Evolutionary conservation across 2,113 vertebrate species (phyloP).

Genomic region (Cephalopholis sonnerati): DNA sequence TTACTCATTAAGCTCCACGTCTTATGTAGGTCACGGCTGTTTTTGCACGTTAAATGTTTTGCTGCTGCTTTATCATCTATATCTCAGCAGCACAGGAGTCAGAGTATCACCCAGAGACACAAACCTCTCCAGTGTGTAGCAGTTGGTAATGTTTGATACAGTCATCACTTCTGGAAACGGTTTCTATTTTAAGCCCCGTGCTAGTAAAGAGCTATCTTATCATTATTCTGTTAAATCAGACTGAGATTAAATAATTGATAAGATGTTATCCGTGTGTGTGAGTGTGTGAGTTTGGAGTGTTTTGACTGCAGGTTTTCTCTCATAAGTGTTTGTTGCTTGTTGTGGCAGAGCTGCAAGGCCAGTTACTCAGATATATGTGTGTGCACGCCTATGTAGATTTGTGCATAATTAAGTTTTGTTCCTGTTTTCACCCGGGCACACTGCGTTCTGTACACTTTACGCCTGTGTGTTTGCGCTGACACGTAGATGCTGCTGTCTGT

Average conservation of each 20-base stretch:
- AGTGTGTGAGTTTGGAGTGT: background rate
- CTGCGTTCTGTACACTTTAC: conserved; percentile 47
- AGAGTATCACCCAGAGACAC: conserved; percentile 27
- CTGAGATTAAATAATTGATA: background rate
- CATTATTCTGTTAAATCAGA: background rate
- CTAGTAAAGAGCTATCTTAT: background rate
- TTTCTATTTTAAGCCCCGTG: background rate
- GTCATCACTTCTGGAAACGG: conserved; percentile 7
- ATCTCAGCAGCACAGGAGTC: conserved; percentile 43
- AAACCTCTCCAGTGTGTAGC: background rate
- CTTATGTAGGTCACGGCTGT: conserved; percentile 73
- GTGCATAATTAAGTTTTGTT: conserved; percentile 19
- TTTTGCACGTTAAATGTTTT: conserved; percentile 59
- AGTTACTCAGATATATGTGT: background rate
- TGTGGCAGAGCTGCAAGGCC: conserved; percentile 10
- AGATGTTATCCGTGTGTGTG: background rate
- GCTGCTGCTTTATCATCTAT: conserved; percentile 42
- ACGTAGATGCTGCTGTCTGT: conserved; percentile 34
- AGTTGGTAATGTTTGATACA: background rate
- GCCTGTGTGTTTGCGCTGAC: conserved; percentile 50
- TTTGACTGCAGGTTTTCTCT: conserved; percentile 15
- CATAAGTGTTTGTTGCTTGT: background rate
- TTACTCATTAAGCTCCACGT: conserved; percentile 75
- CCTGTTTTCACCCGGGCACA: conserved; percentile 20
- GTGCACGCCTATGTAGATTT: background rate